Evolutionary conservation across 1,140 invertebrate genomes (phyloP).

Genomic region (Tenebrio molitor): DNA sequence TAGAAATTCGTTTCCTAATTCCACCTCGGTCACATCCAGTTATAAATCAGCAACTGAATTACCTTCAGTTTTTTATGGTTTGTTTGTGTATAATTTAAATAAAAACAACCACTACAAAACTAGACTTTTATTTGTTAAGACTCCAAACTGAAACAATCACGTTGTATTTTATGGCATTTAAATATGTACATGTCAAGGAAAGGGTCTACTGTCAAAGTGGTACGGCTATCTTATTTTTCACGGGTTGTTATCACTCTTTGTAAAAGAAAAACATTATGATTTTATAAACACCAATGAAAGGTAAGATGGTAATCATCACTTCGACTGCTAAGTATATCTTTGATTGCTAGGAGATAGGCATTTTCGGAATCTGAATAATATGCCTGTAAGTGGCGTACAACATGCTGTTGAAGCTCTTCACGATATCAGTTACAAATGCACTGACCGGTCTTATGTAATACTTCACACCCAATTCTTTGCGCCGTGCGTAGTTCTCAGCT

Average conservation of each 20-base stretch:
- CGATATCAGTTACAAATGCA: slow-evolving; percentile 39
- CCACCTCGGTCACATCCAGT: too few relatives aligned
- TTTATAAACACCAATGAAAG: slow-evolving; percentile 56
- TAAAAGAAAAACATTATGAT: slow-evolving; percentile 58
- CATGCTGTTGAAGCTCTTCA: slow-evolving; percentile 15
- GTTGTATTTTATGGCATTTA: too few relatives aligned
- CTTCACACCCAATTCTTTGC: slow-evolving; percentile 69
- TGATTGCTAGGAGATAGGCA: slow-evolving; percentile 52
- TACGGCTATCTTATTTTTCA: slow-evolving; percentile 4
- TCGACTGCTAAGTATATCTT: slow-evolving; percentile 54
- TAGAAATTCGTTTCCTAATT: too few relatives aligned
- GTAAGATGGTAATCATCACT: slow-evolving; percentile 52
- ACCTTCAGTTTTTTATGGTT: too few relatives aligned
- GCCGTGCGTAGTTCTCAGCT: slow-evolving; percentile 66
- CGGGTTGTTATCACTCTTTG: background rate
- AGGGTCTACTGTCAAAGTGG: slow-evolving; percentile 11
- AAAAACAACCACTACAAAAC: background rate
- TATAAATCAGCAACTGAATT: too few relatives aligned
- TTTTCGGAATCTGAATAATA: slow-evolving; percentile 46
- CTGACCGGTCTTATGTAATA: slow-evolving; percentile 67
- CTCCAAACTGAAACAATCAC: too few relatives aligned
- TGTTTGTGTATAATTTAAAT: too few relatives aligned
- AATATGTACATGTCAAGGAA: background rate
- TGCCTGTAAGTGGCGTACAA: slow-evolving; percentile 4
- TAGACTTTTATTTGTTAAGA: too few relatives aligned